Conservation (phyloP, 2,888 invertebrate species). For the Halictus ligatus region DNA sequence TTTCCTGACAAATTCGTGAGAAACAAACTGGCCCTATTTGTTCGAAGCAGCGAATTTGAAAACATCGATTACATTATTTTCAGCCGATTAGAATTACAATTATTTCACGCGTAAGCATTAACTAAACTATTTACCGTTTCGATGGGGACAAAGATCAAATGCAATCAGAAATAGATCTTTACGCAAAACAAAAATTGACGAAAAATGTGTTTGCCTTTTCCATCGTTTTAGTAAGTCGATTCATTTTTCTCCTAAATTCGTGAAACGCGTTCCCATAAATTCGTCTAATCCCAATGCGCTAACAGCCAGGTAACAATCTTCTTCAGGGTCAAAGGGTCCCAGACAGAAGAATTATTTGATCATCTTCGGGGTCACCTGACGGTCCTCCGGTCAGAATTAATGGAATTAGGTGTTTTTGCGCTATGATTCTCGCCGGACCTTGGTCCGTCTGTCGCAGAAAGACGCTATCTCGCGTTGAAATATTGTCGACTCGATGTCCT, state of each 20-base stretch:
- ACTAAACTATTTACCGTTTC: no score
- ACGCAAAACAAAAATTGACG: no score
- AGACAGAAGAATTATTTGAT: not conserved
- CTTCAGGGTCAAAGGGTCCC: not conserved
- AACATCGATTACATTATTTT: no score
- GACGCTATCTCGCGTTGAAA: not conserved
- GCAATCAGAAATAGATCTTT: no score
- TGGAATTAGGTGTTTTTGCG: slow-evolving; percentile 1
- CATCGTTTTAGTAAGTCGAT: not conserved
- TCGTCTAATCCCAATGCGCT: not conserved
- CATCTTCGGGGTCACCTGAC: not conserved
- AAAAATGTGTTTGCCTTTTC: no score
- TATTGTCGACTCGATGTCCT: not conserved
- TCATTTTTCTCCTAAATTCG: not conserved
- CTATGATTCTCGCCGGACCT: not conserved
- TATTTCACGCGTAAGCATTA: no score
- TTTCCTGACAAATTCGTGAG: no score
- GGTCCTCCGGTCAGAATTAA: not conserved
- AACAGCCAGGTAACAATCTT: not conserved
- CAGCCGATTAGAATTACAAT: no score
- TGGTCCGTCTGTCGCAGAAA: not conserved
- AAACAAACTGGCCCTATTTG: no score
- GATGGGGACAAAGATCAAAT: no score
- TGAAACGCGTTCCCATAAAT: not conserved
- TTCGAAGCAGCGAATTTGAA: no score